Base-by-base conservation (phyloP, 1,140 invertebrate species). In the Lepidotrigona ventralis region DNA sequence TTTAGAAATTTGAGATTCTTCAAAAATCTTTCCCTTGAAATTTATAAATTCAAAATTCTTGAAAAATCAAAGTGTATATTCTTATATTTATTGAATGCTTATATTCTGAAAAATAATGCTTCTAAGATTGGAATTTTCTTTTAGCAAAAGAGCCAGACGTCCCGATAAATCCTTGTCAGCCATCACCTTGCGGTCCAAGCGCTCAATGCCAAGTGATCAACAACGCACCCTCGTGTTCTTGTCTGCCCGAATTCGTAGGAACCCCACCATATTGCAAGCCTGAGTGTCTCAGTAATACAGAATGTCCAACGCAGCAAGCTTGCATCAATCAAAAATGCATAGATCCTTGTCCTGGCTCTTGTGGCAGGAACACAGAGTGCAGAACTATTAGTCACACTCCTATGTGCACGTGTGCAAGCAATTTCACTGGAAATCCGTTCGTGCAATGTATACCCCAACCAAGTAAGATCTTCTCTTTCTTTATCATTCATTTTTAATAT, bases 301-400 rank as follows among this genome's bases (percentile, higher is more conserved):
- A 96, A 81, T 96, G 95, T 88, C 81, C 94, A 1, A 90, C 91
- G 64, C 91, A 95, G 51, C 88, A 94, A 60, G 95, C 95, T 80
- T 96, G 95, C 82, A 94, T 95, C 64, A 95, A 94, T 86, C 94
- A 94, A 86, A 96, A 93, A 82, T 96, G 96, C 86, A 86, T 80
- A 54, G 93, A 95, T 89, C 95, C 95, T 58, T 95, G 95, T 85
- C 92, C 93, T 53, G 95, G 94, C 68, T 94, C 95, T 3, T 96
- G 96, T 88, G 96, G 95, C 29, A 85, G 90, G 1, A 95, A 95
- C 90, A 94, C 95, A 17, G 86, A 94, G n/a, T 96, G 96, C 85
- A 90, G 90, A 53, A 95, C 95, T 0, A 90, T 95, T n/a, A 95
- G 94, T 90, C 95, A 96, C 87, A 94, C 94, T 11, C 94, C 95